Evolutionary conservation across 2,888 invertebrate species (phyloP).

Genomic region (Adelphocoris suturalis): DNA sequence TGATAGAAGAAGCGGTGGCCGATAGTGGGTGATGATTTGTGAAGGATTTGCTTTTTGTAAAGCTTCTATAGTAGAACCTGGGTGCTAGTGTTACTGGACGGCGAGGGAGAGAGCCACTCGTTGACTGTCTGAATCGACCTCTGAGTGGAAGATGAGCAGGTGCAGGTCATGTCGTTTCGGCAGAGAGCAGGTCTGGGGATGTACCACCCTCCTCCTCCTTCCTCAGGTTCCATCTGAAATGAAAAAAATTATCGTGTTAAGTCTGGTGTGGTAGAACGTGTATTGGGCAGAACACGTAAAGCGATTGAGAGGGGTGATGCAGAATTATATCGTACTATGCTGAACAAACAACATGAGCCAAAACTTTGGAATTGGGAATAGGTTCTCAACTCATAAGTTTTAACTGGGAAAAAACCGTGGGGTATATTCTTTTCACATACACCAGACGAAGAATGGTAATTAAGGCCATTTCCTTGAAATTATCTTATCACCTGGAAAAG

Average conservation of each 20-base stretch:
- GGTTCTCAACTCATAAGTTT: too few species aligned
- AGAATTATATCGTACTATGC: too few species aligned
- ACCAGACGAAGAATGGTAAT: too few species aligned
- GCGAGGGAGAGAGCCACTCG: conserved; percentile 76
- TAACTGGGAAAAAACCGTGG: too few species aligned
- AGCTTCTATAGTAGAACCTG: conserved; percentile 81
- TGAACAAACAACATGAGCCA: too few species aligned
- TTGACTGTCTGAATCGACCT: conserved; percentile 75
- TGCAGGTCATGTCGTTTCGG: conserved; percentile 77
- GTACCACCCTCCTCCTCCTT: conserved; percentile 82
- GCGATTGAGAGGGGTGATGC: too few species aligned
- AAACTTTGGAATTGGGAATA: too few species aligned
- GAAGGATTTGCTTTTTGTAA: conserved; percentile 46
- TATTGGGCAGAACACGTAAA: too few species aligned
- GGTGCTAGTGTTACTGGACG: conserved; percentile 84
- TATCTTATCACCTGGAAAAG: too few species aligned
- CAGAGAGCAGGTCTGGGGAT: conserved; percentile 89
- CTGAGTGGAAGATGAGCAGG: conserved; percentile 73
- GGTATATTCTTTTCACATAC: too few species aligned
- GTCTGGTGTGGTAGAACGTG: too few species aligned
- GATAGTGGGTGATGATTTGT: conserved; percentile 14
- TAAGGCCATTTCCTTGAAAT: too few species aligned
- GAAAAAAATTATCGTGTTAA: not conserved
- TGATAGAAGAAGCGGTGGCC: conserved; percentile 37
- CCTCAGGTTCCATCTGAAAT: conserved; percentile 74